Conservation (phyloP, 53 echinoderm and acorn worm genomes). For the Actinopyga echinites region DNA sequence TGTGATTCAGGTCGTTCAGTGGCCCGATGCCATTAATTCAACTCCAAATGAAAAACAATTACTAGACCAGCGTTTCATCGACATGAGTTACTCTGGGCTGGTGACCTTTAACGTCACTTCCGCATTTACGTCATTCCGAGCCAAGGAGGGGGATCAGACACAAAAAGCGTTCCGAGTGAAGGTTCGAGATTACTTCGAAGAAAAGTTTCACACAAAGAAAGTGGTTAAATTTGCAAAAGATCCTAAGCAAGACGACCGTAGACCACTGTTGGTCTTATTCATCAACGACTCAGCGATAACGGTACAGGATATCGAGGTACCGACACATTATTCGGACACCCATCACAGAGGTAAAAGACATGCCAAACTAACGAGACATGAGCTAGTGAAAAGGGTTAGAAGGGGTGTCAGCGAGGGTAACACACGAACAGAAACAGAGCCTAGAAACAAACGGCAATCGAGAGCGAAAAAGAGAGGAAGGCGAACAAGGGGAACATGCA, state of each 20-base stretch:
- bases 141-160: constrained; percentile 23
- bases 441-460: background rate
- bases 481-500: constrained; percentile 63
- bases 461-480: constrained; percentile 39
- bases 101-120: constrained; percentile 82
- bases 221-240: constrained; percentile 41
- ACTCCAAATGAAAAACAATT: constrained; percentile 49
- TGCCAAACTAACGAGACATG: background rate
- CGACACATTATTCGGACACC: background rate
- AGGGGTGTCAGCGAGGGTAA: background rate
- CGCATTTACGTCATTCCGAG: constrained; percentile 56
- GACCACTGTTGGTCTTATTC: constrained; percentile 37
- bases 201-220: constrained; percentile 33
- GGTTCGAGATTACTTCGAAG: constrained; percentile 33
- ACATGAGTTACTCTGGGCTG: constrained; percentile 65
- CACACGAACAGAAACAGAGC: background rate
- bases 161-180: constrained; percentile 42
- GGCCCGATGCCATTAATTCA: constrained; percentile 34
- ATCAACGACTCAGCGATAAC: constrained; percentile 41
- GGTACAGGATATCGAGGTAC: constrained; percentile 19
- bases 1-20: constrained; percentile 52
- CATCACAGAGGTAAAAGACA: constrained; percentile 13
- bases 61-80: constrained; percentile 62
- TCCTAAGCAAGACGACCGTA: constrained; percentile 16
- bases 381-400: constrained; percentile 1